These are phyloP conservation scores for Burhinus oedicnemus DNA, from an alignment of 2,113 vertebrate genomes.

Conservation along the genomic window DNA sequence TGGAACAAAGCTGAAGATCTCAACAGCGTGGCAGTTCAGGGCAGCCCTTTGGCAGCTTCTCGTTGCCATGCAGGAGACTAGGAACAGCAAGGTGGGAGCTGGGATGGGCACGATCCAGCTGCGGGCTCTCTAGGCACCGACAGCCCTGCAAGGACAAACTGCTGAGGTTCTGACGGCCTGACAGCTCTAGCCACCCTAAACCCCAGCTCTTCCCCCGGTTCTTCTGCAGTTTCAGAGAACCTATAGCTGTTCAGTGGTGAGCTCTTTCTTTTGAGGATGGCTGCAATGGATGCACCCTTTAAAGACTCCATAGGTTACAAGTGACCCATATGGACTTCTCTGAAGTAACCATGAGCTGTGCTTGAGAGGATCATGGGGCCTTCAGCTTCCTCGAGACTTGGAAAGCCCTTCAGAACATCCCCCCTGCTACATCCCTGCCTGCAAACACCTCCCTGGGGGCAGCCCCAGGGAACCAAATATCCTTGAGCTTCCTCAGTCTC, in stretches of 20 bases:
- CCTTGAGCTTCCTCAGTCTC: background rate
- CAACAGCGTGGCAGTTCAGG: background rate
- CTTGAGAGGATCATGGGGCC: accelerated
- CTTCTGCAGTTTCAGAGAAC: background rate
- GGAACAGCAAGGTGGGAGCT: background rate
- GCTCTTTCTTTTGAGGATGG: background rate
- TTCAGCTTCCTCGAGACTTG: background rate
- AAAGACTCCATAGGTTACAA: background rate
- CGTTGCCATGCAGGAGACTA: background rate
- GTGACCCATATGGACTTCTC: background rate
- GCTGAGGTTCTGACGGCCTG: background rate
- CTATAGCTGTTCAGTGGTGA: background rate
- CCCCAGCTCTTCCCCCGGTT: background rate
- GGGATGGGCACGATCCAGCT: accelerated
- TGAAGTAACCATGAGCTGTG: background rate
- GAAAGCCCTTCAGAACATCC: background rate
- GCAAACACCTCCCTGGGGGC: background rate
- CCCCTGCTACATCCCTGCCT: accelerated
- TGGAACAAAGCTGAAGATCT: background rate
- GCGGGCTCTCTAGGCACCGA: background rate
- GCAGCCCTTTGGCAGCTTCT: background rate
- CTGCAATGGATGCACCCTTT: background rate
- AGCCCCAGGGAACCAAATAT: background rate
- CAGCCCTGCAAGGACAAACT: background rate
- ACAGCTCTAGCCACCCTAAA: background rate